phyloP scores from a whole-genome alignment of 2,888 invertebrate species.

The Leucoma salicis region DNA sequence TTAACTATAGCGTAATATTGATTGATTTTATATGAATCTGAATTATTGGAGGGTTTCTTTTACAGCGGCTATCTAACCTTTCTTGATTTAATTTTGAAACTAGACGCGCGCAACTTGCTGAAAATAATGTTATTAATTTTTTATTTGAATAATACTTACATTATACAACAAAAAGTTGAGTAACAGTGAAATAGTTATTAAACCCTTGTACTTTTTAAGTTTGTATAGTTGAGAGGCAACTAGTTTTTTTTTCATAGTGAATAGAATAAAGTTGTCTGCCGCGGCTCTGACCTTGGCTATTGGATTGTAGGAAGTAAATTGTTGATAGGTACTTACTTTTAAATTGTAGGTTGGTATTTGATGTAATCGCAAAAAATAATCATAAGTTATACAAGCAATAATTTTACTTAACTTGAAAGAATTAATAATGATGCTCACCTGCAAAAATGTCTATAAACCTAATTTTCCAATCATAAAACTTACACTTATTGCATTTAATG shows the following conservation, averaged over 20 bases:
- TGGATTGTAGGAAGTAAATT: conserved; percentile 82
- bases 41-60: conserved; percentile 20
- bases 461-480: no score
- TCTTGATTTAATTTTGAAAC: conserved; percentile 55
- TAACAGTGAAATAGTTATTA: conserved; percentile 12
- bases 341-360: conserved; percentile 80
- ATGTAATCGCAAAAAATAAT: conserved; percentile 76
- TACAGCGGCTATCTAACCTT: conserved; percentile 55
- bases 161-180: conserved; percentile 2
- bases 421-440: conserved; percentile 22
- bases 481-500: no score
- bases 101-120: conserved; percentile 71
- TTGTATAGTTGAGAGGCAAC: conserved; percentile 56
- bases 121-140: conserved; percentile 38
- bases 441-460: conserved; percentile 2
- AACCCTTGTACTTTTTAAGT: conserved; percentile 16
- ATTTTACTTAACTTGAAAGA: conserved; percentile 33
- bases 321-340: conserved; percentile 78
- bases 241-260: conserved; percentile 65
- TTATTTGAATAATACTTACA: conserved; percentile 3
- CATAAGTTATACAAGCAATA: conserved; percentile 55
- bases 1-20: conserved; percentile 9
- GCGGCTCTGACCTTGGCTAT: conserved; percentile 76
- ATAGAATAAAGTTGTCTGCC: conserved; percentile 75
- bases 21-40: conserved; percentile 5